Conservation (phyloP, 2,888 invertebrate species). For the Xylota segnis region DNA sequence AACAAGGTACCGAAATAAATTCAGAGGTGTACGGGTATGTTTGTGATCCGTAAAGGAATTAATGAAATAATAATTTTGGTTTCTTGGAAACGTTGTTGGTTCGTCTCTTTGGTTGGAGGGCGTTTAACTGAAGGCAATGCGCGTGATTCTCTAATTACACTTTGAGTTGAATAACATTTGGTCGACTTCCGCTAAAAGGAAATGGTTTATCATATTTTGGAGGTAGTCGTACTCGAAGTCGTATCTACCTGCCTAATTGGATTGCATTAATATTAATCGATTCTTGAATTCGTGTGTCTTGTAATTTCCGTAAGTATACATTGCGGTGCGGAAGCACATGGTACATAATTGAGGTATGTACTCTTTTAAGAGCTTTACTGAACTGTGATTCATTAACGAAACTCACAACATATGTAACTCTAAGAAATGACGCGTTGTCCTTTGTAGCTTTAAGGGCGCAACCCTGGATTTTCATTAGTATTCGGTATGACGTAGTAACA, state of each 20-base stretch:
- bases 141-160: constrained; percentile 22
- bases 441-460: no score
- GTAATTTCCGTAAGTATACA: background rate
- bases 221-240: background rate
- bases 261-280: background rate
- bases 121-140: constrained; percentile 2
- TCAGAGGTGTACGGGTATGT: background rate
- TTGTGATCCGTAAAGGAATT: background rate
- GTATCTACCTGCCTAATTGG: background rate
- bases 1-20: background rate
- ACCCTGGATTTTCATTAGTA: no score
- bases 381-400: background rate
- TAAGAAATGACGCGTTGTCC: no score
- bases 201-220: background rate
- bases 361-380: background rate
- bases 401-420: background rate
- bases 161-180: constrained; percentile 12
- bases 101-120: background rate
- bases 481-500: no score
- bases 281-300: background rate
- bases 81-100: background rate
- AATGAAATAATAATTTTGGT: constrained; percentile 8
- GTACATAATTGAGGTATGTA: background rate
- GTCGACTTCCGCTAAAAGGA: background rate
- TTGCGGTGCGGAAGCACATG: background rate